These are phyloP conservation scores for Leptura quadrifasciata DNA, from an alignment of 2,888 invertebrate species.

Conservation along the genomic window DNA sequence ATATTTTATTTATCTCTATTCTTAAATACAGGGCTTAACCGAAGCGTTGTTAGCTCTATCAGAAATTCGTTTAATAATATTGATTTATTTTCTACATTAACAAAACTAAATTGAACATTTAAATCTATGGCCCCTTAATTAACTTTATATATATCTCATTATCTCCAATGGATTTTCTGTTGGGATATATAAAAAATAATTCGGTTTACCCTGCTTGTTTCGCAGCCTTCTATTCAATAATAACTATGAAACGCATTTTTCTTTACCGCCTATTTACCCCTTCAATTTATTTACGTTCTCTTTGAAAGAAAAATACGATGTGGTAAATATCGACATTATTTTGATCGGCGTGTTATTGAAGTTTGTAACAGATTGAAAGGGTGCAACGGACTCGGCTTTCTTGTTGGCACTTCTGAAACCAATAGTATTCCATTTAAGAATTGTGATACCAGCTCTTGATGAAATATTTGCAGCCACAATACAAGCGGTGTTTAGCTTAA, in stretches of 20 bases:
- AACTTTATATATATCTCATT: too few species aligned
- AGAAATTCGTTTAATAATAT: too few species aligned
- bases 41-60: too few species aligned
- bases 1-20: too few species aligned
- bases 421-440: slow-evolving; percentile 59
- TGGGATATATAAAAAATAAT: too few species aligned
- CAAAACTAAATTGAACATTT: too few species aligned
- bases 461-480: slow-evolving; percentile 53
- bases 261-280: neutral
- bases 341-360: slow-evolving; percentile 54
- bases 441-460: slow-evolving; percentile 57
- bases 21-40: too few species aligned
- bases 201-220: too few species aligned
- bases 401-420: slow-evolving; percentile 54
- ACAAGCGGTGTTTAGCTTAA: slow-evolving; percentile 53
- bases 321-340: slow-evolving; percentile 51
- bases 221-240: too few species aligned
- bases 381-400: slow-evolving; percentile 54
- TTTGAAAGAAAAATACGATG: slow-evolving; percentile 27
- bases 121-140: too few species aligned
- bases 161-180: too few species aligned
- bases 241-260: slow-evolving; percentile 3
- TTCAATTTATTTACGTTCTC: slow-evolving; percentile 8
- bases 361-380: slow-evolving; percentile 50
- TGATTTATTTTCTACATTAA: too few species aligned